Evolutionary conservation across 2,888 invertebrate genomes (phyloP), one percentile per base, ranked within the genome.

Genomic region (Scelioninae gen. 1): DNA sequence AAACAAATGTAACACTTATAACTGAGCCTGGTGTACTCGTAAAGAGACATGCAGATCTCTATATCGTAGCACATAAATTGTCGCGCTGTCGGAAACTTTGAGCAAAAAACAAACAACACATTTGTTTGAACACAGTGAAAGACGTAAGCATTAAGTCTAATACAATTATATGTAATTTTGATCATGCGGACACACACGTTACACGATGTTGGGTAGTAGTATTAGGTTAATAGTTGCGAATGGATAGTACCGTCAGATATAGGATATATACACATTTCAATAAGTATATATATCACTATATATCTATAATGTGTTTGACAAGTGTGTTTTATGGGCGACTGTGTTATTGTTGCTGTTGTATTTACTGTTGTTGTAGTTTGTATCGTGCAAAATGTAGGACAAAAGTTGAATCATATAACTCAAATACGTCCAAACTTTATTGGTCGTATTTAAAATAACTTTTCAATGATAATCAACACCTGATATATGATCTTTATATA

Each of bases 311-410:
- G 68, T 55, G 62, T 40, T 82, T 29, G 77, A 65, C 40, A 31
- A 68, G 68, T 74, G 78, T 78, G 65, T 78, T 31, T 56, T 13
- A 75, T 75, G 79, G 76, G 79, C 79, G 78, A 79, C 68, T 38
- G 75, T 83, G 79, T 83, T 83, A 83, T 79, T 79, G 83, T 79
- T 79, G 83, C 79, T 83, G 78, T 80, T 80, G 82, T 78, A 65
- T 49, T 45, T 34, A 63, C 53, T 72, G 78, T 76, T 71, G 60
- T 43, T 75, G 75, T 75, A 63, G 53, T 49, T 69, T 76, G 76
- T 82, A 77, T 71, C 76, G 81, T 81, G 81, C 71, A 82, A 66
- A 66, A 76, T 82, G 66, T 76, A 51, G 76, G 66, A 66, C 55
- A 29, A 72, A n/a, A 51, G 65, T 65, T 75, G 62, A 51, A 53